Evolutionary conservation across 2,113 vertebrate species (phyloP).

Genomic region (Neoarius graeffei): DNA sequence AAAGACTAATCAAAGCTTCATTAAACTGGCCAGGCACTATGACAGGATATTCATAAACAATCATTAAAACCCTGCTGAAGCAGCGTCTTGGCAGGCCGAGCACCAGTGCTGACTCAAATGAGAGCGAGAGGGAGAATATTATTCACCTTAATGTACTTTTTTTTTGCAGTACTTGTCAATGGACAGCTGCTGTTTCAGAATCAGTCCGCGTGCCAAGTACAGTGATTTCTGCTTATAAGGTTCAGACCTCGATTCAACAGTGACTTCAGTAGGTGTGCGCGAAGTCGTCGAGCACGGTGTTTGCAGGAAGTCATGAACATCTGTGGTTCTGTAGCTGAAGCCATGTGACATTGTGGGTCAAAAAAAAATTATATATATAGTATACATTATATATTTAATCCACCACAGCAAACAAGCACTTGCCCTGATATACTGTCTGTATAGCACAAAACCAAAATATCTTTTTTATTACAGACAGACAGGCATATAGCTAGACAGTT

Average conservation of each 20-base stretch:
- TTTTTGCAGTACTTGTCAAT: not conserved
- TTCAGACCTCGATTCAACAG: not conserved
- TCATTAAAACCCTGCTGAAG: constrained; percentile 15
- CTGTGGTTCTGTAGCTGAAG: not conserved
- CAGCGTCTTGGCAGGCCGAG: not conserved
- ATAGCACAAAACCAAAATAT: constrained; percentile 11
- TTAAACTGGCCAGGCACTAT: constrained; percentile 13
- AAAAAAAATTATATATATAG: not conserved
- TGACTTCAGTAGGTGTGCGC: not conserved
- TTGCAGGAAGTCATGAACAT: not conserved
- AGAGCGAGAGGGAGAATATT: not conserved
- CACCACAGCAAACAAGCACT: not conserved
- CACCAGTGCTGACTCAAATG: constrained; percentile 3
- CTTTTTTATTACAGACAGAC: not conserved
- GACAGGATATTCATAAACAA: constrained; percentile 19
- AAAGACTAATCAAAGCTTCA: constrained; percentile 30
- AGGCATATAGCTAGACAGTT: not conserved
- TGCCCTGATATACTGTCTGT: not conserved
- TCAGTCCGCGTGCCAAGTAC: constrained; percentile 14
- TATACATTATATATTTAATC: not conserved
- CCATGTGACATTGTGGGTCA: constrained; percentile 5
- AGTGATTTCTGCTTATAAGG: constrained; percentile 1
- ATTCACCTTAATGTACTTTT: constrained; percentile 10
- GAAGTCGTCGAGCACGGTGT: not conserved
- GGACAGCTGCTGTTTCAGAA: not conserved